phyloP scores from a whole-genome alignment of 2,113 vertebrate species.

The Motacilla alba region DNA sequence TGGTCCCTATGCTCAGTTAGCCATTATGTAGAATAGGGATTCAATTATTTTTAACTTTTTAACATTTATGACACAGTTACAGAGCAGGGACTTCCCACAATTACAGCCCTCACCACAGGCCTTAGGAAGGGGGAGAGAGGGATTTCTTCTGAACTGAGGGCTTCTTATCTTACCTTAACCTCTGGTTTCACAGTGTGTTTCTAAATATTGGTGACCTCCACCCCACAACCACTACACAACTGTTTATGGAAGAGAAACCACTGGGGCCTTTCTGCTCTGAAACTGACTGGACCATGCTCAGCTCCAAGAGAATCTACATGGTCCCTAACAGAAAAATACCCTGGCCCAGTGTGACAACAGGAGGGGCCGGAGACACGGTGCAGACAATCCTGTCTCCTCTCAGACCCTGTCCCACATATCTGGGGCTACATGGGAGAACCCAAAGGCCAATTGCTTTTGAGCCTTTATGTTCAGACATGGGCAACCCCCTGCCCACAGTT shows the following conservation, averaged over 20 bases:
- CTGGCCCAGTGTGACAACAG: background rate
- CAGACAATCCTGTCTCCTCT: background rate
- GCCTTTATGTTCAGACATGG: rapidly evolving
- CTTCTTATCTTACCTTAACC: background rate
- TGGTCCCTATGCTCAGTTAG: background rate
- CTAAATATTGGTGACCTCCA: background rate
- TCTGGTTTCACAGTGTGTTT: background rate
- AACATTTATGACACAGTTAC: background rate
- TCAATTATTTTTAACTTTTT: background rate
- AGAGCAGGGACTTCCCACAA: background rate
- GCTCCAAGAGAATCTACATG: background rate
- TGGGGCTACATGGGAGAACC: background rate
- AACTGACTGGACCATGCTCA: background rate
- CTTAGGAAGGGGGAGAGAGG: background rate
- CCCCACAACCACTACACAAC: background rate
- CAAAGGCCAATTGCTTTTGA: background rate
- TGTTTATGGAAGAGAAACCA: background rate
- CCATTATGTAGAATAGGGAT: background rate
- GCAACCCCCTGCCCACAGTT: rapidly evolving
- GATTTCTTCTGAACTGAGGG: background rate
- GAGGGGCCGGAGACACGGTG: background rate
- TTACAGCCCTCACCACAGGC: background rate
- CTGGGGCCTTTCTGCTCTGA: background rate
- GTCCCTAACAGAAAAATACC: background rate
- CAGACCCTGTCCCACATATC: background rate